phyloP scores from a whole-genome alignment of 2,888 invertebrate genomes.

The Mechanitis messenoides region DNA sequence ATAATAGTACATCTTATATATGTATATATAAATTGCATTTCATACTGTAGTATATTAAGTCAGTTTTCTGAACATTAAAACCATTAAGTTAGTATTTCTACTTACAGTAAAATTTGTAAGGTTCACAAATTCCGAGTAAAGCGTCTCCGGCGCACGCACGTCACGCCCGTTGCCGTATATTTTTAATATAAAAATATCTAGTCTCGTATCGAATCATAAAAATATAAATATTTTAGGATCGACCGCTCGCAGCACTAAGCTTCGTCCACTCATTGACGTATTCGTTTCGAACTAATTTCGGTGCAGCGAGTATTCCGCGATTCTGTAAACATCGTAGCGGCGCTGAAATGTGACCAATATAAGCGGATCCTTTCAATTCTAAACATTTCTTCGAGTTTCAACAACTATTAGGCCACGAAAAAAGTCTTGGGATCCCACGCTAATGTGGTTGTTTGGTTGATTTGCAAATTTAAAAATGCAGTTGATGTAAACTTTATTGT shows the following conservation, averaged over 20 bases:
- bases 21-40: background rate
- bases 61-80: conserved; percentile 10
- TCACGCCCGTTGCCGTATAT: conserved; percentile 53
- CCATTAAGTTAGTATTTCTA: conserved; percentile 27
- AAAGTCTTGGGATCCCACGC: conserved; percentile 43
- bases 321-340: conserved; percentile 71
- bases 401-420: conserved; percentile 32
- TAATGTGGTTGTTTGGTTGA: conserved; percentile 43
- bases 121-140: conserved; percentile 31
- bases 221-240: conserved; percentile 66
- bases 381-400: conserved; percentile 35
- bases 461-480: conserved; percentile 40
- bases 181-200: conserved; percentile 66
- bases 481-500: conserved; percentile 20
- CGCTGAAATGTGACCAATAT: conserved; percentile 51
- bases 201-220: conserved; percentile 65
- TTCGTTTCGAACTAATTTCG: conserved; percentile 74
- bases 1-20: too few relatives aligned
- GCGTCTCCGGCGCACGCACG: conserved; percentile 45
- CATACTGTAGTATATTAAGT: background rate
- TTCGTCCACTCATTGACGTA: conserved; percentile 72
- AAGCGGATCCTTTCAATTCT: conserved; percentile 42
- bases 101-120: conserved; percentile 33
- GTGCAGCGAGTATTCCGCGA: conserved; percentile 73
- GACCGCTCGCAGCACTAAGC: conserved; percentile 53